phyloP scores from a whole-genome alignment of 1,140 invertebrate species.

The Oncopodura yosiiana region DNA sequence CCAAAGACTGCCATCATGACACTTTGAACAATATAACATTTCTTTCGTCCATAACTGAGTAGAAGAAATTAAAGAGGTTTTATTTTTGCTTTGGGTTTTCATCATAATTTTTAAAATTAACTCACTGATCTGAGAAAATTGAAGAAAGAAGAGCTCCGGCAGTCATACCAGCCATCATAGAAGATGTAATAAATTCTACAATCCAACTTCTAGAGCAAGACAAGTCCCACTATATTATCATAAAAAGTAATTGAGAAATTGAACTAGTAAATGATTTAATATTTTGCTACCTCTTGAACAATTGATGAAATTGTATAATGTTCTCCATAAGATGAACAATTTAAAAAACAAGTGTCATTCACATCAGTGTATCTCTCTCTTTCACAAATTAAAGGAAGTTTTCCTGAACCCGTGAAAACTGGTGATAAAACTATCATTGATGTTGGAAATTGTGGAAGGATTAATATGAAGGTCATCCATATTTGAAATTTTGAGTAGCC shows the following conservation, averaged over 20 bases:
- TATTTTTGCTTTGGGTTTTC: background rate
- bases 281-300: conserved; percentile 11
- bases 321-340: background rate
- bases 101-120: background rate
- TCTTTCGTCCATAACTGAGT: conserved; percentile 21
- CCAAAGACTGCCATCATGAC: conserved; percentile 19
- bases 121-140: conserved; percentile 24
- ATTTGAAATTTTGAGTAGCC: conserved; percentile 22
- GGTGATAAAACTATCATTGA: conserved; percentile 29
- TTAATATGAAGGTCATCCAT: conserved; percentile 10
- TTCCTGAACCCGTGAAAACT: conserved; percentile 20
- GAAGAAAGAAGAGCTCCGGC: conserved; percentile 17
- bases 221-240: conserved; percentile 27
- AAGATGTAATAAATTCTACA: conserved; percentile 21
- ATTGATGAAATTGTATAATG: conserved; percentile 4
- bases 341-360: background rate
- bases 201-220: conserved; percentile 26
- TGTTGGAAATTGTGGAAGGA: conserved; percentile 19
- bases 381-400: conserved; percentile 2
- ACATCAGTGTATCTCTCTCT: background rate
- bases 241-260: too few species aligned
- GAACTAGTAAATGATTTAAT: background rate
- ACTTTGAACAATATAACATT: conserved; percentile 16
- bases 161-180: conserved; percentile 31
- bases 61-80: background rate